Base-by-base conservation (phyloP, 2,888 invertebrate genomes). In the Leucozona laternaria region DNA sequence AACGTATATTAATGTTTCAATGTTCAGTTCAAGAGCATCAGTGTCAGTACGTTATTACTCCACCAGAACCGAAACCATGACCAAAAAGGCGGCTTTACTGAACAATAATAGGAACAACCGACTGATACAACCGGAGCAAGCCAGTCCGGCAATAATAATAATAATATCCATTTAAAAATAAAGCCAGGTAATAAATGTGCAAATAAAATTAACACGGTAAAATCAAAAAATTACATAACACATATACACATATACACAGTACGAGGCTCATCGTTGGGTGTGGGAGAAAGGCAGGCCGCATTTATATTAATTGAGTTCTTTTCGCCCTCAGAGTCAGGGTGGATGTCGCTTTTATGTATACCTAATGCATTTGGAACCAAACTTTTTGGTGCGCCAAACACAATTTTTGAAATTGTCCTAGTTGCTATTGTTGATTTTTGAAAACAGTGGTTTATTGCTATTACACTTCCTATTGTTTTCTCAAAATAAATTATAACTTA, bases 131-230 rank as follows among this genome's bases (percentile, higher is more conserved):
- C 72, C 73, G 28, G 20, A 15, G 15, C 64, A 17, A 28, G 34
- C 48, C 25, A 60, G 25, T 68, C 80, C 77, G 68, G 68, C 76
- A 62, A 73, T 75, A 66, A 79, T 79, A 62, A 82, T 82, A 86
- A 86, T 82, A 82, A 86, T 86, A 75, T 82, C 71, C 86, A 86
- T 86, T 86, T 86, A 81, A 73, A 79, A 81, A 79, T 82, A 82
- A 86, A 82, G 82, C 45, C 86, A 86, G 86, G 86, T 86, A 86
- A 86, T 86, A 86, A 86, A 82, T 86, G 86, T 86, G 86, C 86
- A 86, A 86, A 86, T 86, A 86, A 86, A 86, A 86, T 86, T 79
- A 82, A 81, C 86, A 86, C 80, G 86, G 86, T 79, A 71, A 86
- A 81, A 82, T 81, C 70, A 81, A 86, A 86, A 83, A 81, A 86